Base-by-base conservation (phyloP, 2,113 vertebrate species). In the Dinomys branickii region DNA sequence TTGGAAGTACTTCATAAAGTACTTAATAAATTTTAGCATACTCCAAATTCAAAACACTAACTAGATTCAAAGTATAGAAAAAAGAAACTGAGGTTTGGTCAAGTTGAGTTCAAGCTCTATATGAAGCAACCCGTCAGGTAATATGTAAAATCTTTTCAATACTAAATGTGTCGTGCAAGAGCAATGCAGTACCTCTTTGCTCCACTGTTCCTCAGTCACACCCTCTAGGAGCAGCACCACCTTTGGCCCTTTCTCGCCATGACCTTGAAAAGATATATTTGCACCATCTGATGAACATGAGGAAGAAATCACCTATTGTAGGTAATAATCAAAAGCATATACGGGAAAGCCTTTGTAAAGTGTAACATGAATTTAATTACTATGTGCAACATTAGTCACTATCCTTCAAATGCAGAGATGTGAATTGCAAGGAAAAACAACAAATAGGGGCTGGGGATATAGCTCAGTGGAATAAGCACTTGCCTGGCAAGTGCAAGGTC, bases 1-100 rank as follows among this genome's bases (percentile, higher is more conserved):
- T 69, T 67, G 47, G 4, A 91, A 75, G 54, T 38, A 73, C 41
- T n/a, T n/a, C n/a, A n/a, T n/a, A n/a, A n/a, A n/a, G n/a, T n/a
- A 93, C 44, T 33, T 10, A 52, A 85, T 50, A 85, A 41, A 38
- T 86, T 65, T 91, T 47, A 85, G 71, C 71, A 77, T 94, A 61
- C 61, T 61, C 56, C 50, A 73, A 81, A 84, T 67, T 93, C 67
- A n/a, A 81, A 93, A 81, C 44, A 78, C 44, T 85, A 41, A 67
- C 59, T 44, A 94, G 35, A 87, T 65, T 13, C 67, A 94, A 97
- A 93, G 87, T 88, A 90, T 0, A 61, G 47, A 85, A 85, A 75
- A 82, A 90, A 26, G 52, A 90, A 92, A 82, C 65, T 59, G 20
- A 20, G 26, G 44, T 77, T 88, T 71, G 63, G 35, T 44, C n/a